phyloP scores from a whole-genome alignment of 2,797 vertebrate species.

The Cottoperca gobio region DNA sequence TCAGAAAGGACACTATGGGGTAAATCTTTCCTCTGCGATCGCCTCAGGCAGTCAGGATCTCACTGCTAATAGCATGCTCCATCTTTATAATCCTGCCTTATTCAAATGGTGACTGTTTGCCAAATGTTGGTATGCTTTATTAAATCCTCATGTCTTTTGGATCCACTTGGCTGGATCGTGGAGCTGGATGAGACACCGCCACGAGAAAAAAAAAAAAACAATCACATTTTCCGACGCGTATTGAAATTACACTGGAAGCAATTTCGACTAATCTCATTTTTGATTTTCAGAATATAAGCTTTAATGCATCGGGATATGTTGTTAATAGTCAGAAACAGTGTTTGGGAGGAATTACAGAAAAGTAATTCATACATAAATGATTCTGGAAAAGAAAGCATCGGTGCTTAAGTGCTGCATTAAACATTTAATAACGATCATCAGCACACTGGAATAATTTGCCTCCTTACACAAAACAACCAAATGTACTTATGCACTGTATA shows the following conservation, averaged over 20 bases:
- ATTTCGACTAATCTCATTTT: slow-evolving; percentile 58
- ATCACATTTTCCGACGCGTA: slow-evolving; percentile 25
- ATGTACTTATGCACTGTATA: slow-evolving; percentile 27
- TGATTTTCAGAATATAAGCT: slow-evolving; percentile 27
- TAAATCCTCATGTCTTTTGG: slow-evolving; percentile 59
- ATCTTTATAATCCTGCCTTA: slow-evolving; percentile 67
- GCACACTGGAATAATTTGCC: slow-evolving; percentile 19
- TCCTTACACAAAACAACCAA: slow-evolving; percentile 15
- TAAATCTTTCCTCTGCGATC: slow-evolving; percentile 51
- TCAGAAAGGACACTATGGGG: slow-evolving; percentile 44
- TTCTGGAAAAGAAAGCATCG: slow-evolving; percentile 19
- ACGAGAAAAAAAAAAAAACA: slow-evolving; percentile 40
- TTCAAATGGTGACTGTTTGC: slow-evolving; percentile 62
- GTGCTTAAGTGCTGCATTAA: slow-evolving; percentile 29
- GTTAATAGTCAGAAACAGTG: slow-evolving; percentile 18
- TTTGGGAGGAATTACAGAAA: slow-evolving; percentile 36
- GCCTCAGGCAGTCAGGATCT: slow-evolving; percentile 53
- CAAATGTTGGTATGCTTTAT: slow-evolving; percentile 69
- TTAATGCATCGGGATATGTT: slow-evolving; percentile 32
- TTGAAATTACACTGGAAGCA: slow-evolving; percentile 40
- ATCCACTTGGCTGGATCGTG: slow-evolving; percentile 50
- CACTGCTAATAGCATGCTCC: slow-evolving; percentile 45
- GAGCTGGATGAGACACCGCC: slow-evolving; percentile 31
- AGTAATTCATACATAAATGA: slow-evolving; percentile 40
- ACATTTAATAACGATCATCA: slow-evolving; percentile 38